Percentiles rank a stretch among this genome's conserved stretches.
phyloP scores from a whole-genome alignment of 1,140 invertebrate genomes.

The Rhizoglyphus robini region DNA sequence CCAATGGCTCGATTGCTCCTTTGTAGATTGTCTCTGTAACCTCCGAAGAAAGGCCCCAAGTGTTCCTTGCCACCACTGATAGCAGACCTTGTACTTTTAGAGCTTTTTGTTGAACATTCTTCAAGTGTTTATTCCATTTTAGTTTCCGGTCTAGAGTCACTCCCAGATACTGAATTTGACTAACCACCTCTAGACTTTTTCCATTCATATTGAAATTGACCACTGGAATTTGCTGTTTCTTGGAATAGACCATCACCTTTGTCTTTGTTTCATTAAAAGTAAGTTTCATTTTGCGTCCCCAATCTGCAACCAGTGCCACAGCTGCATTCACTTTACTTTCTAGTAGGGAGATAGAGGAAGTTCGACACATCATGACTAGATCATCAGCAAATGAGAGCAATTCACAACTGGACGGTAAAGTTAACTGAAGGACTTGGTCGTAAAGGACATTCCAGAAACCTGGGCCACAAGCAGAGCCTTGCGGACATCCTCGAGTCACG shows the following conservation, averaged over 20 bases:
- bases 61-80: neutral
- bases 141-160: constrained; percentile 11
- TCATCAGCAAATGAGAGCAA: constrained; percentile 17
- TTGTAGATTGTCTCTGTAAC: neutral
- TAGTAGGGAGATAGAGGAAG: neutral
- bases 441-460: constrained; percentile 21
- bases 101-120: neutral
- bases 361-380: constrained; percentile 2
- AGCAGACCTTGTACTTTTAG: neutral
- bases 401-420: neutral
- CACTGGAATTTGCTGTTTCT: too few relatives aligned
- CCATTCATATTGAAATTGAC: neutral
- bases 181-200: neutral
- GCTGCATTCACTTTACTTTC: neutral
- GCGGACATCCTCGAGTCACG: constrained; percentile 2
- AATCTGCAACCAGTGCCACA: neutral
- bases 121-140: constrained; percentile 5
- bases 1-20: neutral
- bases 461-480: constrained; percentile 15
- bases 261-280: constrained; percentile 14
- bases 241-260: neutral
- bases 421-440: constrained; percentile 7
- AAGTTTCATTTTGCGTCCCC: constrained; percentile 13
- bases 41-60: constrained; percentile 9
- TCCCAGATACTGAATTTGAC: neutral